Evolutionary conservation across 2,113 vertebrate genomes (phyloP).

Genomic region (Elgaria multicarinata): DNA sequence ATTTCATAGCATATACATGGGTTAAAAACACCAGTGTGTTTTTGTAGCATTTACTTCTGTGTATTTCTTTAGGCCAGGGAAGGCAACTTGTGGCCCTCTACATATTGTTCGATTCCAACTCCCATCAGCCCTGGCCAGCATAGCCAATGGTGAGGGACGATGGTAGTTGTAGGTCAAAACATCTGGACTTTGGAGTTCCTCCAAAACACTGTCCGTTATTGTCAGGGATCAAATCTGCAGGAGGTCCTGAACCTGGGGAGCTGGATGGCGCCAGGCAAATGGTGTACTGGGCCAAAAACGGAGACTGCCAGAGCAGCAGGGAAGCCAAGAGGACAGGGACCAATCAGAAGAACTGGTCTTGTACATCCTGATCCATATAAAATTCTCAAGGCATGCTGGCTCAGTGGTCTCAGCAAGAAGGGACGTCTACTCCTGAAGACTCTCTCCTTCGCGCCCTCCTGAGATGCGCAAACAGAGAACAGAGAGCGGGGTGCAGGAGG

Average conservation of each 20-base stretch:
- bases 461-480: no score
- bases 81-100: no score
- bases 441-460: no score
- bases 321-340: not conserved
- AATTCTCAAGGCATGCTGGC: not conserved
- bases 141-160: no score
- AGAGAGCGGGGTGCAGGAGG: no score
- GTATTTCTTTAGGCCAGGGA: not conserved
- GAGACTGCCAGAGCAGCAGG: no score
- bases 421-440: no score
- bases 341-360: not conserved
- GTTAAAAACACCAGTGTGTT: not conserved
- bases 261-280: not conserved
- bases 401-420: not conserved
- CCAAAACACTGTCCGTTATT: not conserved
- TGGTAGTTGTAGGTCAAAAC: no score
- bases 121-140: no score
- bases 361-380: not conserved
- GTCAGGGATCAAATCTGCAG: not conserved
- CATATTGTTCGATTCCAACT: no score
- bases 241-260: no score
- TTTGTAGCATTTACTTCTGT: not conserved
- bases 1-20: not conserved
- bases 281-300: no score
- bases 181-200: not conserved